Evolutionary conservation across 2,888 invertebrate species (phyloP).

Genomic region (Erannis defoliaria): DNA sequence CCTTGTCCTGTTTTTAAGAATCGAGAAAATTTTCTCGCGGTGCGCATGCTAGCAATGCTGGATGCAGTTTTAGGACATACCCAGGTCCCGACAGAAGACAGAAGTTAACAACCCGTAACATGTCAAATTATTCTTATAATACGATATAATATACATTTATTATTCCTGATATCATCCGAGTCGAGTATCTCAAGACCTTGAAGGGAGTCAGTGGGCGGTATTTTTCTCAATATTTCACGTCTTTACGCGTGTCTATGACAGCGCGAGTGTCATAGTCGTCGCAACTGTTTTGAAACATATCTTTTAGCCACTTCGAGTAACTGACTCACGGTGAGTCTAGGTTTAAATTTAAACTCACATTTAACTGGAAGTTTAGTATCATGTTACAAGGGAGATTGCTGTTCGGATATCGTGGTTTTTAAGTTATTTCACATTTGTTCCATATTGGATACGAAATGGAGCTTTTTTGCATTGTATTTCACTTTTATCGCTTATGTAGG

Average conservation of each 20-base stretch:
- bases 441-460: too few species aligned
- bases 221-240: slow-evolving; percentile 21
- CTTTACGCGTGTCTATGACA: slow-evolving; percentile 35
- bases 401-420: not conserved
- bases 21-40: too few species aligned
- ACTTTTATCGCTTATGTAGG: too few species aligned
- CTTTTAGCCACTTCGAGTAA: slow-evolving; percentile 20
- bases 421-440: not conserved
- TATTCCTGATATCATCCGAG: slow-evolving; percentile 23
- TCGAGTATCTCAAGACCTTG: slow-evolving; percentile 25
- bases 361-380: slow-evolving; percentile 53
- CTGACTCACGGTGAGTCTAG: slow-evolving; percentile 61
- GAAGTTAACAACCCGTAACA: slow-evolving; percentile 15
- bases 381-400: slow-evolving; percentile 42
- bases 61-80: too few species aligned
- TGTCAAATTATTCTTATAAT: slow-evolving; percentile 26
- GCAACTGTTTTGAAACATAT: slow-evolving; percentile 43
- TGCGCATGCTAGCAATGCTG: too few species aligned
- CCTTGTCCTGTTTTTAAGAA: too few species aligned
- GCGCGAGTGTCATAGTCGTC: slow-evolving; percentile 16
- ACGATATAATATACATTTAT: slow-evolving; percentile 20
- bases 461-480: too few species aligned
- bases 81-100: not conserved
- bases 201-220: slow-evolving; percentile 23
- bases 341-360: slow-evolving; percentile 59